Conservation (phyloP, 1,140 invertebrate species). For the Philotrypesis tridentata region DNA sequence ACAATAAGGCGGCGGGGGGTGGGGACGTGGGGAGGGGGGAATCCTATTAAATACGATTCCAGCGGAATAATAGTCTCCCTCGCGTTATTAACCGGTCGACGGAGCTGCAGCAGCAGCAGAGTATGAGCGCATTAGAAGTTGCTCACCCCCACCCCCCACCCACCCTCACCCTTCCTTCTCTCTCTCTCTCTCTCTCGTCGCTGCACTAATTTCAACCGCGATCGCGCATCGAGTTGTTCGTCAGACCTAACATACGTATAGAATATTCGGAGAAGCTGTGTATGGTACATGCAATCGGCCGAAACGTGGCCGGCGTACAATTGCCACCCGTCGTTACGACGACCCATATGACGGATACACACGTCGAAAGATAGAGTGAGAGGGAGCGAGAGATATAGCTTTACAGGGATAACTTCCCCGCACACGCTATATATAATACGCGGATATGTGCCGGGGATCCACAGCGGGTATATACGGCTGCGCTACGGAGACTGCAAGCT, state of each 20-base stretch:
- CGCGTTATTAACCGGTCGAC: conserved; percentile 10
- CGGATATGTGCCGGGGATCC: too few species aligned
- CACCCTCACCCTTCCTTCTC: neutral
- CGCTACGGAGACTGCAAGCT: neutral
- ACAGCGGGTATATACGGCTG: too few species aligned
- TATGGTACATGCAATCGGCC: neutral
- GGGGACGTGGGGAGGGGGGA: neutral
- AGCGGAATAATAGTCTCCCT: conserved; percentile 12
- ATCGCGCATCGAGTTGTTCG: neutral
- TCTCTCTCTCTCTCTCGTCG: neutral
- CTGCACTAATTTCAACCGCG: neutral
- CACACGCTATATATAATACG: too few species aligned
- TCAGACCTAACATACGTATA: neutral
- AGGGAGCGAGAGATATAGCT: neutral
- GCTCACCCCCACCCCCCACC: too few species aligned
- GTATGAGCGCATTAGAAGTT: conserved; percentile 22
- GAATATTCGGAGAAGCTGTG: neutral
- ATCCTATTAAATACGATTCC: conserved; percentile 21
- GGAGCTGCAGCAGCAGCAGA: too few species aligned
- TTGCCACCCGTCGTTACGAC: neutral
- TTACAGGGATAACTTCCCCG: too few species aligned
- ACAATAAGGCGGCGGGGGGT: too few species aligned
- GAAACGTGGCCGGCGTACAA: conserved; percentile 1
- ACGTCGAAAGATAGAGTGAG: neutral
- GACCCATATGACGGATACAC: conserved; percentile 15